Base-by-base conservation (phyloP, 2,797 vertebrate species). In the Mus spretus region DNA sequence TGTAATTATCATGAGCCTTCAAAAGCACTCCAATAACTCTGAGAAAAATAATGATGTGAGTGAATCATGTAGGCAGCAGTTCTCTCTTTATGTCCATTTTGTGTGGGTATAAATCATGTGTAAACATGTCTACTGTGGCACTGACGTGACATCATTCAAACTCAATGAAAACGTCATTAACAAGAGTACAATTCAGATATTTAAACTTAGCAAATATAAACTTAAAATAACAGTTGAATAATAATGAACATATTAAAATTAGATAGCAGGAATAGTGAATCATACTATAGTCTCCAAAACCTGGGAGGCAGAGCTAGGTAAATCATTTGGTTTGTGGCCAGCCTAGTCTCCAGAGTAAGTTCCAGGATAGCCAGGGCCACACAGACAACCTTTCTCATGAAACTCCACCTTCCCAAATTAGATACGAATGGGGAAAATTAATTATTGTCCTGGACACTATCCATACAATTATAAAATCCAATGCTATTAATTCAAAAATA, bases 211-310 rank as follows among this genome's bases (percentile, higher is more conserved):
- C 34, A 89, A 63, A 22, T 61, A 70, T 20, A 1, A 22, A 40
- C 77, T 97, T 86, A 85, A 90, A 77, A 65, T 81, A 67, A 37
- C 2, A 57, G 80, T 59, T 53, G 61, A 67, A 31, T 12, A 37
- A 72, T 61, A 61, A 65, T 75, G 81, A 92, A 19, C 50, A 50
- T 70, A 4, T 78, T 85, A 31, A 31, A 88, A 82, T 47, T 84
- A 84, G 15, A 19, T 83, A 19, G 1, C 26, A 28, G 24, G 26
- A 63, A 24, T 13, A 65, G 15, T 47, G 82, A 44, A 4, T 65
- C 57, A 61, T 3, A 40, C 59, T 31, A 20, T 20, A 65, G 34
- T 47, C 9, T 9, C 15, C 34, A 37, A 55, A 6, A 82, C 6
- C 31, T 2, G 7, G 22, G 57, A 44, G 26, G 44, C 40, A 84